Evolutionary conservation across 2,888 invertebrate species (phyloP).

Genomic region (Tachina grossa): DNA sequence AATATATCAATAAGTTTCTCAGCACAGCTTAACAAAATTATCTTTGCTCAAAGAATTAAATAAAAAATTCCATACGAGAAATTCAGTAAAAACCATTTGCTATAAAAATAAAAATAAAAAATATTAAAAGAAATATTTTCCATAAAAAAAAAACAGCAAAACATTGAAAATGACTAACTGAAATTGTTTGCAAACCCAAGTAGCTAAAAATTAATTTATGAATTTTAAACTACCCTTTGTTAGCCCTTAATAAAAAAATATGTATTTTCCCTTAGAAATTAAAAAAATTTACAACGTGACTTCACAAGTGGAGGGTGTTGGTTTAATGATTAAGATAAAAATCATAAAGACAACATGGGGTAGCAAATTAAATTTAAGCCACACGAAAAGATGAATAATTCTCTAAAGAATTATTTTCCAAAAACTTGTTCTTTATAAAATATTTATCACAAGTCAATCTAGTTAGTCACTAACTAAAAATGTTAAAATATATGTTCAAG

Average conservation of each 20-base stretch:
- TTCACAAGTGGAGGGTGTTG: not conserved
- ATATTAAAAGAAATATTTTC: not conserved
- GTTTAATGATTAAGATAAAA: too few relatives aligned
- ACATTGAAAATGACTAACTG: slow-evolving; percentile 50
- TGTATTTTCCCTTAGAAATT: not conserved
- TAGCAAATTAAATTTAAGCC: not conserved
- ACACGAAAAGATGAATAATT: not conserved
- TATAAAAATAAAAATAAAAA: not conserved
- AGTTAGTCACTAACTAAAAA: not conserved
- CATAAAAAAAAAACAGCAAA: not conserved
- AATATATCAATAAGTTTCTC: too few relatives aligned
- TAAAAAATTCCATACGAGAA: not conserved
- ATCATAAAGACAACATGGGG: not conserved
- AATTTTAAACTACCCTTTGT: not conserved
- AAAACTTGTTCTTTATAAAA: not conserved
- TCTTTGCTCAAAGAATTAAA: too few relatives aligned
- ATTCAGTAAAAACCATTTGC: not conserved
- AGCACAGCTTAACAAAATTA: too few relatives aligned
- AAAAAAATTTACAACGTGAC: not conserved
- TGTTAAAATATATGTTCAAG: not conserved
- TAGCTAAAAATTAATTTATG: not conserved
- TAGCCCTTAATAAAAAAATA: not conserved
- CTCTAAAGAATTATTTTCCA: not conserved
- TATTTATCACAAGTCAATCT: not conserved
- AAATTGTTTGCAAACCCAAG: slow-evolving; percentile 33